These are phyloP conservation scores for Phalera bucephala DNA, from an alignment of 2,888 invertebrate species.

Conservation along the genomic window DNA sequence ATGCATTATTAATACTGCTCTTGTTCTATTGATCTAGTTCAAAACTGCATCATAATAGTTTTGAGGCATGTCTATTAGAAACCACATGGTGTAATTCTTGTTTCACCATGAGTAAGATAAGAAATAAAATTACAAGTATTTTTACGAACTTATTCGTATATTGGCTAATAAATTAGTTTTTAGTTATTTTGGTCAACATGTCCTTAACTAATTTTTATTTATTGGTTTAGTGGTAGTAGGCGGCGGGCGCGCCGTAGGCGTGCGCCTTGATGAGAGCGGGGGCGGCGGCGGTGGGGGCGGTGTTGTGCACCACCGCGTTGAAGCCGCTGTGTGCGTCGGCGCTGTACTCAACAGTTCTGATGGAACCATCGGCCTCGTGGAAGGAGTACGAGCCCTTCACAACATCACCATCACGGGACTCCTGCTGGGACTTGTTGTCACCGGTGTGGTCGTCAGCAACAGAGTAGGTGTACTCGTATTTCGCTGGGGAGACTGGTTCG, in stretches of 20 bases:
- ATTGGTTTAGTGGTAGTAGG: conserved; percentile 50
- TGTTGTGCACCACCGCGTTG: conserved; percentile 64
- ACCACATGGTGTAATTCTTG: no score
- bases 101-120: no score
- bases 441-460: conserved; percentile 78
- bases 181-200: conserved; percentile 23
- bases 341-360: conserved; percentile 75
- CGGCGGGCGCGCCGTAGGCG: conserved; percentile 41
- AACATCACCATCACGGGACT: conserved; percentile 72
- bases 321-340: conserved; percentile 75
- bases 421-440: conserved; percentile 77
- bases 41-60: no score
- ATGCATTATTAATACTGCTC: no score
- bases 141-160: conserved; percentile 37
- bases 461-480: conserved; percentile 74
- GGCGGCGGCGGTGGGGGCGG: conserved; percentile 52
- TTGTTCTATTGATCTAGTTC: no score
- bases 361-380: conserved; percentile 75
- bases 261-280: conserved; percentile 49
- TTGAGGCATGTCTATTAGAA: no score
- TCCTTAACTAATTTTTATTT: conserved; percentile 9
- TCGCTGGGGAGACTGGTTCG: conserved; percentile 42
- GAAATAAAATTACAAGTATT: conserved; percentile 5
- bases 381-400: conserved; percentile 77
- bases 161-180: conserved; percentile 49